These are phyloP conservation scores for Alligator mississippiensis DNA, from an alignment of 2,113 vertebrate species.

Conservation along the genomic window DNA sequence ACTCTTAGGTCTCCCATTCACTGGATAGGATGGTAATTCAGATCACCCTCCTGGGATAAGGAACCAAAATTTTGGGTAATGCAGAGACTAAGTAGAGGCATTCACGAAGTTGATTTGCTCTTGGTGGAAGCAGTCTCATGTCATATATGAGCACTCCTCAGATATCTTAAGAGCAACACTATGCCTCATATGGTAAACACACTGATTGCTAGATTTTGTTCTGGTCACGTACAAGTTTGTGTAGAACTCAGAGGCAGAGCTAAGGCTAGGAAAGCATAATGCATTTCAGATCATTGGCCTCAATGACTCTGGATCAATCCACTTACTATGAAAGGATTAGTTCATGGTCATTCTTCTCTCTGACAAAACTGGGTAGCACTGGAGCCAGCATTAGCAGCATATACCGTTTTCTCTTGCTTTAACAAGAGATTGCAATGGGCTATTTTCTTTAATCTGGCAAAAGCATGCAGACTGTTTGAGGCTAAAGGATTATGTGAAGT, in stretches of 20 bases:
- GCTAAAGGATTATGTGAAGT: neutral
- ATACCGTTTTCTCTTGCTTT: neutral
- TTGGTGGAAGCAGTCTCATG: neutral
- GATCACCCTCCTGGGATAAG: no score
- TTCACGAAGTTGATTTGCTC: no score
- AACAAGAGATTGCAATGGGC: neutral
- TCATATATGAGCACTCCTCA: neutral
- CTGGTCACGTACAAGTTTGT: neutral
- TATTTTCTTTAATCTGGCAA: neutral
- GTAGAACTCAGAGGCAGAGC: neutral
- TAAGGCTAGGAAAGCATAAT: neutral
- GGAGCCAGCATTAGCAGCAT: neutral
- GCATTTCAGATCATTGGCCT: neutral
- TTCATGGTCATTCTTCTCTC: no score
- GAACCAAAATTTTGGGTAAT: no score
- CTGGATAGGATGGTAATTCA: no score
- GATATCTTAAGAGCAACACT: neutral
- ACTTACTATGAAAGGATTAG: no score
- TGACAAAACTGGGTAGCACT: neutral
- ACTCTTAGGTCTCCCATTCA: no score
- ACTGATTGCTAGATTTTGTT: neutral
- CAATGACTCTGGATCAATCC: neutral
- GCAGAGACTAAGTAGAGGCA: no score
- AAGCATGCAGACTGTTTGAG: neutral
- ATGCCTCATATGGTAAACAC: accelerated